Base-by-base conservation (phyloP, 1,140 invertebrate species). In the Tachypleus tridentatus region DNA sequence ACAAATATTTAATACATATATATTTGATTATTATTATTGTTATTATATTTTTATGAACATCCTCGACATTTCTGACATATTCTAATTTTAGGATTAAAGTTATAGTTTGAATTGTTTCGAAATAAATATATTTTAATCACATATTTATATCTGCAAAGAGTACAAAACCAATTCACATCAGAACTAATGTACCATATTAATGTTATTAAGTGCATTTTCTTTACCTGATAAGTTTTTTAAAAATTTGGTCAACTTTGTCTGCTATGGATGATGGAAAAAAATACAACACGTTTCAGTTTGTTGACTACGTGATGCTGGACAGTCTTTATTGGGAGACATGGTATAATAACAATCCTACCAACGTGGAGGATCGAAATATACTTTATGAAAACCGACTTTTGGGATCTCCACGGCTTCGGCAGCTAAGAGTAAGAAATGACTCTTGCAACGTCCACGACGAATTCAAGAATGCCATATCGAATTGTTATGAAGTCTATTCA, bases 371-470 rank as follows among this genome's bases (percentile, higher is more conserved):
- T 65, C 70, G 79, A 48, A 83, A 81, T 66, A 80, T 87, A 51
- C 72, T 82, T 58, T 84, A 83, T 69, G 85, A 86, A 72, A 87
- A 87, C 74, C 79, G 81, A 67, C 71, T 87, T 7, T 74, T 87
- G 3, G 85, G 85, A 10, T 77, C 84, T 4, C 84, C 85, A 3
- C 76, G 84, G 64, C 66, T 86, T 7, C 72, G 86, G 70, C 84
- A 86, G 74, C 71, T 87, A 3, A 79, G 79, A 67, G 82, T 84
- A 2, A 69, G 76, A 57, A 81, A 81, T 68, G 77, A 83, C 70
- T 84, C 83, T 4, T 87, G 86, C 72, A 72, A 74, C 10, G 79
- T 86, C 4, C 82, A 83, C 64, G 76, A 80, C 47, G 81, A 83
- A 66, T 86, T 87, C 73, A 73, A 76, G 61, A 74, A 76, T 60